Conservation (phyloP, 2,797 vertebrate genomes). For the Lepus townsendii region DNA sequence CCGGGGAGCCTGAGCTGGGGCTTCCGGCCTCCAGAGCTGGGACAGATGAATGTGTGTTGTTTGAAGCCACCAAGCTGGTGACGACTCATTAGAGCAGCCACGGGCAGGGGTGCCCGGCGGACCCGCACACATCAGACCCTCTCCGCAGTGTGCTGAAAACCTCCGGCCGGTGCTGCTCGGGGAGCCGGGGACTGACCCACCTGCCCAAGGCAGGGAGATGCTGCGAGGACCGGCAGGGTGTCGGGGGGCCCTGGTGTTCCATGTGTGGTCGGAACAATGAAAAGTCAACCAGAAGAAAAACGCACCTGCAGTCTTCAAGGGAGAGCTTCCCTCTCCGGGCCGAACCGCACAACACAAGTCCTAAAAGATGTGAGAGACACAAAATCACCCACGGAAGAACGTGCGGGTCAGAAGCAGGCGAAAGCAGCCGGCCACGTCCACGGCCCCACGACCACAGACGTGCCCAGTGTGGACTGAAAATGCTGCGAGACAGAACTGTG, state of each 20-base stretch:
- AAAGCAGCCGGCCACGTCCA: neutral
- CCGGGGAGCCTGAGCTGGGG: neutral
- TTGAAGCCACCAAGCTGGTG: neutral
- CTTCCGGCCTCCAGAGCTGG: neutral
- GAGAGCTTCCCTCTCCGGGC: constrained; percentile 23
- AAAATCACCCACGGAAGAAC: neutral
- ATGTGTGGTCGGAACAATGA: neutral
- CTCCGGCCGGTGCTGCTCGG: neutral
- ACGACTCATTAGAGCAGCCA: neutral
- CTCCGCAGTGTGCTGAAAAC: too few species aligned
- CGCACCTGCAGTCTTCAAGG: constrained; percentile 75
- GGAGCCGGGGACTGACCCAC: neutral
- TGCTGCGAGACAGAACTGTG: too few species aligned
- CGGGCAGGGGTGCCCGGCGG: neutral
- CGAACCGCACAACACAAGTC: neutral
- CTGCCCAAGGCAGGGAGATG: rapidly evolving
- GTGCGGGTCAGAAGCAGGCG: too few species aligned
- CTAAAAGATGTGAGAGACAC: constrained; percentile 73
- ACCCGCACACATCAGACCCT: too few species aligned
- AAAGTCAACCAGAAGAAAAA: neutral
- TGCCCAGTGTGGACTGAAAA: too few species aligned
- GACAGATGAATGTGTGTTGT: neutral
- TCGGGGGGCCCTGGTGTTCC: neutral
- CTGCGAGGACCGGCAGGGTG: neutral
- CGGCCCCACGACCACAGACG: too few species aligned